These are phyloP conservation scores for Alectura lathami DNA, from an alignment of 2,113 vertebrate species.

Conservation along the genomic window DNA sequence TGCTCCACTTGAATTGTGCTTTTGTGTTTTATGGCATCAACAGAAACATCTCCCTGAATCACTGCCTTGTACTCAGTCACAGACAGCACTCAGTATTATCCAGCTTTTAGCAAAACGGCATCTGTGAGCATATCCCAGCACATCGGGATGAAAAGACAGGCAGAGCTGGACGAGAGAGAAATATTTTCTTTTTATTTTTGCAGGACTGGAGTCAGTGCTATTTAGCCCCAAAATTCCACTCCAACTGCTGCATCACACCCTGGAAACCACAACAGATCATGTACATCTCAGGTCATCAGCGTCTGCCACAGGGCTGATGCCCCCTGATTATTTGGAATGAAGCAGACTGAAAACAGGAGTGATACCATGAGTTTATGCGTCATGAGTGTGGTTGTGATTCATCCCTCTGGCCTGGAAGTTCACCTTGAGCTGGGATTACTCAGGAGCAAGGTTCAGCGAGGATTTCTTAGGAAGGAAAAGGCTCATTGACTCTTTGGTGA, in stretches of 20 bases:
- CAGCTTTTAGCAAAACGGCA: not conserved
- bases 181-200: not conserved
- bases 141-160: not conserved
- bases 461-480: not conserved
- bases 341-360: not conserved
- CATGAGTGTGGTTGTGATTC: not conserved
- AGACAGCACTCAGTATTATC: not conserved
- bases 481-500: not conserved
- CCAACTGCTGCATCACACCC: fast-evolving
- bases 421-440: not conserved
- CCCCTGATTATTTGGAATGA: not conserved
- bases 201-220: not conserved
- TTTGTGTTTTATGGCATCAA: not conserved
- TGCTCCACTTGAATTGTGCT: conserved; percentile 24
- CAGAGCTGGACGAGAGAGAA: not conserved
- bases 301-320: not conserved
- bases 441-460: not conserved
- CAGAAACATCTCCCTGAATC: not conserved
- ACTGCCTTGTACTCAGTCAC: not conserved
- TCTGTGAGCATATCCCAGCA: not conserved
- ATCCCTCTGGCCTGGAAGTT: not conserved
- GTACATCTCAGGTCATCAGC: fast-evolving
- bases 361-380: not conserved
- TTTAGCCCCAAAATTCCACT: not conserved
- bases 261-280: not conserved